Percentiles rank a stretch among this genome's conserved stretches.
Evolutionary conservation across 1,140 invertebrate species (phyloP).

Genomic region (Drosophila ambigua): DNA sequence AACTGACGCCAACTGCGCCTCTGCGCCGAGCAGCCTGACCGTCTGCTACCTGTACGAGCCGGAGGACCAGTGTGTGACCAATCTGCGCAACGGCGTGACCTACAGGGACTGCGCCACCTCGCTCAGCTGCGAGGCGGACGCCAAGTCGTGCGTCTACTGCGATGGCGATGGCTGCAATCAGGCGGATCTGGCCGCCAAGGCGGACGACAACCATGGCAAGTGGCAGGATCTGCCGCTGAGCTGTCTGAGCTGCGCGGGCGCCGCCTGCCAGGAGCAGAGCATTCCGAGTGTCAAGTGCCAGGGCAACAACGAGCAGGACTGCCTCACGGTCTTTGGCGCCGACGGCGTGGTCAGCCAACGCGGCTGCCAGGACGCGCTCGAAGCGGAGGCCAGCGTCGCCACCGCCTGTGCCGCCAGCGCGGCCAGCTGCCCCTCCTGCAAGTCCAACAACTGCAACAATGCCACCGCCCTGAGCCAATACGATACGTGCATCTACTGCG

Average conservation of each 20-base stretch:
- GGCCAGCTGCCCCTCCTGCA: constrained; percentile 64
- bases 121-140: constrained; percentile 59
- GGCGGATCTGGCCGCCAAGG: constrained; percentile 40
- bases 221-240: constrained; percentile 78
- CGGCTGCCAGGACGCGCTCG: constrained; percentile 66
- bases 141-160: constrained; percentile 62
- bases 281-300: constrained; percentile 31
- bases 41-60: constrained; percentile 58
- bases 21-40: constrained; percentile 48
- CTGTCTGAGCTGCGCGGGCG: constrained; percentile 54
- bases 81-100: constrained; percentile 56
- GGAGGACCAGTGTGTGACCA: constrained; percentile 67
- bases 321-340: constrained; percentile 66
- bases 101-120: constrained; percentile 62
- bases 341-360: constrained; percentile 49
- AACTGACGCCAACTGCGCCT: constrained; percentile 48
- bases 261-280: constrained; percentile 28
- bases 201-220: constrained; percentile 72
- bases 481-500: constrained; percentile 71
- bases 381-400: constrained; percentile 12
- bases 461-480: constrained; percentile 47
- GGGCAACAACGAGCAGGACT: constrained; percentile 77
- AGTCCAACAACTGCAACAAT: constrained; percentile 76
- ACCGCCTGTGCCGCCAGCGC: constrained; percentile 46
- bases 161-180: constrained; percentile 67